Conservation (phyloP, 2,113 vertebrate species). For the Condylura cristata region DNA sequence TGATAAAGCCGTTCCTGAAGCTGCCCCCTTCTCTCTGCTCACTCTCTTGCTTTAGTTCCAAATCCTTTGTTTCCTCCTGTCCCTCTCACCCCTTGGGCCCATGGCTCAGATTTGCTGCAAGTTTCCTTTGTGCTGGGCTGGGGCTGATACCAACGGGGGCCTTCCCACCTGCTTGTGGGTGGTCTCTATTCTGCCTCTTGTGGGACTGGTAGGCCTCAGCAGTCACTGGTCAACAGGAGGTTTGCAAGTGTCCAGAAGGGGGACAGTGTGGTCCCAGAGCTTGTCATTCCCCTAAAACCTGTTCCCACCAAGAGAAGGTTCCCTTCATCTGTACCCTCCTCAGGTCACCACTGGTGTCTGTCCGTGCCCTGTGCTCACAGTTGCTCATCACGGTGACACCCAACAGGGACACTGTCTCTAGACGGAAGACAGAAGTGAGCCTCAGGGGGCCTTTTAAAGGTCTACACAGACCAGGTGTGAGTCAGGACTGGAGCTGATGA, state of each 20-base stretch:
- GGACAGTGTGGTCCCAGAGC: neutral
- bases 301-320: neutral
- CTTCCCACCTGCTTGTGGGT: neutral
- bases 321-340: neutral
- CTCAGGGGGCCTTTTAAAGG: neutral
- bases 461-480: neutral
- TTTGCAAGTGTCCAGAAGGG: neutral
- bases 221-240: neutral
- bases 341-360: neutral
- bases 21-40: neutral
- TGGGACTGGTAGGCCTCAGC: neutral
- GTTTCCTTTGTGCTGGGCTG: neutral
- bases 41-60: neutral
- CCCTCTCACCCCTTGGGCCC: neutral
- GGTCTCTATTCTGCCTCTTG: neutral
- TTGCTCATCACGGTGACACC: neutral
- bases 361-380: neutral
- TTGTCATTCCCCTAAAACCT: neutral
- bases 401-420: neutral
- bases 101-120: neutral
- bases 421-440: neutral
- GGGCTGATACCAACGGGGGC: neutral
- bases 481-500: neutral
- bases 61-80: neutral
- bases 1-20: neutral